These are phyloP conservation scores for Lacanobia oleracea DNA, from an alignment of 2,888 invertebrate species.

Conservation along the genomic window DNA sequence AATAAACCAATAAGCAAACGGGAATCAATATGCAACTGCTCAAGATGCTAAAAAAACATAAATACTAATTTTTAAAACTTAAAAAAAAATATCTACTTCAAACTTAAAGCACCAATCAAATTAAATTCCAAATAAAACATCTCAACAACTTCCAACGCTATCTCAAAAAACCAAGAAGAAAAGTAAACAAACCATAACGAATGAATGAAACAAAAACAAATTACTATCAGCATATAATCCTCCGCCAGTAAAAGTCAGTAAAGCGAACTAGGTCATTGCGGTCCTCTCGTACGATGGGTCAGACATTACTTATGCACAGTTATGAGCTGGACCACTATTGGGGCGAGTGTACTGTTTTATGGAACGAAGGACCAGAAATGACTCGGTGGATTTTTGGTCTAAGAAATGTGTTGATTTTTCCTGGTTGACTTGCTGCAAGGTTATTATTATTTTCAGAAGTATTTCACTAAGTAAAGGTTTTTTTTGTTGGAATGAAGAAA, in stretches of 20 bases:
- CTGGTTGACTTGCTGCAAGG: too few species aligned
- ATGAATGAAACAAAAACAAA: conserved; percentile 35
- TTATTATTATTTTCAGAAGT: too few species aligned
- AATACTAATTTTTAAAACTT: too few species aligned
- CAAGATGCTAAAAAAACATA: too few species aligned
- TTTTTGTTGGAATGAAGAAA: too few species aligned
- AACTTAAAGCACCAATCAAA: neutral
- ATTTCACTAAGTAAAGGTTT: too few species aligned
- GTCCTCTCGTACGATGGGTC: conserved; percentile 27
- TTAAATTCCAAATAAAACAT: too few species aligned
- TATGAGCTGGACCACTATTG: conserved; percentile 42
- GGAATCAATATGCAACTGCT: too few species aligned
- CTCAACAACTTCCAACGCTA: neutral
- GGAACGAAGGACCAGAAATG: neutral
- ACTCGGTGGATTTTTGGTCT: neutral
- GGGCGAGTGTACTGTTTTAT: neutral
- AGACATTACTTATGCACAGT: conserved; percentile 49
- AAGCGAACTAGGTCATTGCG: conserved; percentile 57
- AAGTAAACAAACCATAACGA: conserved; percentile 28
- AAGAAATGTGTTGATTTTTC: too few species aligned
- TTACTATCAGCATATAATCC: conserved; percentile 24
- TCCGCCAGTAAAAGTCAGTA: conserved; percentile 49
- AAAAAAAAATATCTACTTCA: too few species aligned
- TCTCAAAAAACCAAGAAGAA: conserved; percentile 15
- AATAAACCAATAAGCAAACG: too few species aligned